Conservation (phyloP, 2,888 invertebrate species). For the Aphidoletes aphidimyza region DNA sequence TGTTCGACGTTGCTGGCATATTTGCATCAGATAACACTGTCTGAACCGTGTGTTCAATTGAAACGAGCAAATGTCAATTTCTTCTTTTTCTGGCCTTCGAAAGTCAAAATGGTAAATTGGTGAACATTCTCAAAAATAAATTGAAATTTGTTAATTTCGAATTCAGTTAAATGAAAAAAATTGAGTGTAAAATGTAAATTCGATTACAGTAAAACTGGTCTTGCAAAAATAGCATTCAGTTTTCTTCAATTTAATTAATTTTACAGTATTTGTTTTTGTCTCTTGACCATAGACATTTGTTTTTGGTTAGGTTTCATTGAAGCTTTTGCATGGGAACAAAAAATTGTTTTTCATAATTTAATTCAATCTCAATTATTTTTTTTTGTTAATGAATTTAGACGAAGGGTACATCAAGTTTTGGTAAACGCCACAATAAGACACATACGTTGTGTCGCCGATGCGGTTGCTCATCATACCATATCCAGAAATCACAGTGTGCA, state of each 20-base stretch:
- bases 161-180: too few species aligned
- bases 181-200: too few species aligned
- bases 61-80: constrained; percentile 58
- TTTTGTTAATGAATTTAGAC: too few species aligned
- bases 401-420: constrained; percentile 99
- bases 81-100: constrained; percentile 65
- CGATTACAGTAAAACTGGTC: too few species aligned
- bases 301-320: constrained; percentile 1
- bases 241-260: too few species aligned
- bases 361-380: too few species aligned
- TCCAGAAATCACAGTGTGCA: constrained; percentile 97
- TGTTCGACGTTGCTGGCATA: too few species aligned
- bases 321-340: background rate
- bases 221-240: too few species aligned
- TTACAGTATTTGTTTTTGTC: background rate
- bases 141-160: constrained; percentile 62
- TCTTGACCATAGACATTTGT: background rate
- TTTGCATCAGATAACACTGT: background rate
- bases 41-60: background rate
- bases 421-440: constrained; percentile 99
- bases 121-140: constrained; percentile 56
- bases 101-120: constrained; percentile 64
- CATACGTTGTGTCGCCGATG: constrained; percentile 99
- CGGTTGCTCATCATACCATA: constrained; percentile 97
- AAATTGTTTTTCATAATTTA: background rate